Percentiles rank a stretch among this genome's conserved stretches.
These are phyloP conservation scores for Eospalax fontanierii DNA, from an alignment of 2,797 vertebrate genomes.

Conservation along the genomic window DNA sequence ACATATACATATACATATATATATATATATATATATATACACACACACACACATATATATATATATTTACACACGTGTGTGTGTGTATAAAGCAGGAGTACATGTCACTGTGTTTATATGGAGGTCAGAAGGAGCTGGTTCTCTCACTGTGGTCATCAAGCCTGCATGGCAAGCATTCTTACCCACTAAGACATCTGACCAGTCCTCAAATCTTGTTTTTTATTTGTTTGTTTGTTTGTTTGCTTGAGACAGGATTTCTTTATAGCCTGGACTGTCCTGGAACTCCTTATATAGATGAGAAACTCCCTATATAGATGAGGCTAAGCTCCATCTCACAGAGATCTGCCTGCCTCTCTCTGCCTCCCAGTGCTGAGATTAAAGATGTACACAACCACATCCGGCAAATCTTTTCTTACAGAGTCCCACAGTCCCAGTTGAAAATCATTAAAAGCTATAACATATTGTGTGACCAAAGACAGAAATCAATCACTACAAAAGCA, in stretches of 20 bases:
- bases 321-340: too few relatives aligned
- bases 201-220: background rate
- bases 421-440: background rate
- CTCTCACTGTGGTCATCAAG: background rate
- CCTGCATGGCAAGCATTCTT: background rate
- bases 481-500: conserved; percentile 11
- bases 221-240: too few relatives aligned
- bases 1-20: background rate
- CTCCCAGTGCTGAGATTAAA: too few relatives aligned
- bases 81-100: background rate
- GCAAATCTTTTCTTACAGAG: background rate
- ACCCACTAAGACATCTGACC: background rate
- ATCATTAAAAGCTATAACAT: background rate
- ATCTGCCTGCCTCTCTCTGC: too few relatives aligned
- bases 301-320: too few relatives aligned
- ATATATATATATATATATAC: too few relatives aligned
- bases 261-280: too few relatives aligned
- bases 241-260: too few relatives aligned
- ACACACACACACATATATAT: background rate
- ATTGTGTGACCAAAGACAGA: background rate
- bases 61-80: background rate
- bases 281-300: too few relatives aligned
- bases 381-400: too few relatives aligned
- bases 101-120: background rate
- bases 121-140: background rate